These are phyloP conservation scores for Ips nitidus DNA, from an alignment of 1,140 invertebrate genomes.

Conservation along the genomic window DNA sequence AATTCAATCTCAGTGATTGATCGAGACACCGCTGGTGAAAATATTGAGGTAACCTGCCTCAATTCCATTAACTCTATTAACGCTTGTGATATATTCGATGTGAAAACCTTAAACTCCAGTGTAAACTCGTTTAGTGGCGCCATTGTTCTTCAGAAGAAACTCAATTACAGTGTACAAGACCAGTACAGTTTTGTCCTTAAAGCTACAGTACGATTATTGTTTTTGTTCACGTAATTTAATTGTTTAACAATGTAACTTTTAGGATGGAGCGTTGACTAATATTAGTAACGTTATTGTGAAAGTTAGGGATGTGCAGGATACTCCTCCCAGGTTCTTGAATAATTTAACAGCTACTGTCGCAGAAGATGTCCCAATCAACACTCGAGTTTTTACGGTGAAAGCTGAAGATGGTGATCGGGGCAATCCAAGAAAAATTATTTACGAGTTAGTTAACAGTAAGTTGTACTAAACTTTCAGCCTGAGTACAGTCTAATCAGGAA, in stretches of 20 bases:
- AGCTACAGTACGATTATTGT: constrained; percentile 42
- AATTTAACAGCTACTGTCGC: constrained; percentile 76
- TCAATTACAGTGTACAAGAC: constrained; percentile 43
- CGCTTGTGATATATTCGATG: constrained; percentile 47
- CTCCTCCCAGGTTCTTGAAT: constrained; percentile 78
- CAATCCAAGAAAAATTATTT: constrained; percentile 72
- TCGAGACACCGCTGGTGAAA: constrained; percentile 76
- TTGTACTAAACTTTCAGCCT: constrained; percentile 29
- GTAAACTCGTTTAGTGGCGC: constrained; percentile 45
- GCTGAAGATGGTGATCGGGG: constrained; percentile 82
- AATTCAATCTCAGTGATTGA: constrained; percentile 73
- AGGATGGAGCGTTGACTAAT: constrained; percentile 78
- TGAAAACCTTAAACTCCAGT: constrained; percentile 39
- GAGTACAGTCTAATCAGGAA: neutral
- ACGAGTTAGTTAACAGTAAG: constrained; percentile 81
- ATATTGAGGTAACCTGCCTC: constrained; percentile 74
- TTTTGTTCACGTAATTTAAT: neutral
- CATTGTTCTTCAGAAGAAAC: constrained; percentile 42
- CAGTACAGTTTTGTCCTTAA: constrained; percentile 45
- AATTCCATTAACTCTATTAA: constrained; percentile 44
- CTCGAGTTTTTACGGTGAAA: constrained; percentile 73
- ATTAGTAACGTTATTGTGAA: constrained; percentile 73
- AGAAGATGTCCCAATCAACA: constrained; percentile 84
- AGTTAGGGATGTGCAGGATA: constrained; percentile 81
- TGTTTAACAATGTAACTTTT: too few relatives aligned